Evolutionary conservation across 2,797 vertebrate species (phyloP).

Genomic region (Anguilla megastoma): DNA sequence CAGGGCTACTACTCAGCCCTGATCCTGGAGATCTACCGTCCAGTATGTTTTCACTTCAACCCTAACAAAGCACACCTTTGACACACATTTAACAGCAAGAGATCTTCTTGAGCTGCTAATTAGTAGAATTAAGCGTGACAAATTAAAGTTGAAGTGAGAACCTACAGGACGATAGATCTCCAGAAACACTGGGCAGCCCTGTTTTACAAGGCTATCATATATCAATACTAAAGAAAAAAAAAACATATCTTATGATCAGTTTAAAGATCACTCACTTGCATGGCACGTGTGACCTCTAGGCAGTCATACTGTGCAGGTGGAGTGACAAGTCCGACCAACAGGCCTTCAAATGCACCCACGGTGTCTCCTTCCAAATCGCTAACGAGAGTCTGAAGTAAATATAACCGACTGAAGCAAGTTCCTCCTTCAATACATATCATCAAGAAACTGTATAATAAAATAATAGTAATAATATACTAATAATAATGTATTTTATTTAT

Average conservation of each 20-base stretch:
- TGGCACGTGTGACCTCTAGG: slow-evolving; percentile 75
- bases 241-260: not conserved
- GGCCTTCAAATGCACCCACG: slow-evolving; percentile 77
- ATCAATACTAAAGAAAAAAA: not conserved
- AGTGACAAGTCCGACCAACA: slow-evolving; percentile 76
- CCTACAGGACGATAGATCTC: too few species aligned
- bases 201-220: not conserved
- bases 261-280: slow-evolving; percentile 71
- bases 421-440: not conserved
- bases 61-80: too few species aligned
- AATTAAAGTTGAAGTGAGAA: too few species aligned
- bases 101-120: too few species aligned
- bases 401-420: not conserved
- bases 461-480: not conserved
- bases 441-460: not conserved
- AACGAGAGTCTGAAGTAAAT: slow-evolving; percentile 58
- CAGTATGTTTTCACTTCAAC: too few species aligned
- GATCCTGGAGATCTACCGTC: too few species aligned
- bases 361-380: slow-evolving; percentile 83
- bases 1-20: too few species aligned
- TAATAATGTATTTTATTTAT: not conserved
- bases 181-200: too few species aligned
- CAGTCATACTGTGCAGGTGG: slow-evolving; percentile 76
- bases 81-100: too few species aligned
- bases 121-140: too few species aligned